Evolutionary conservation across 2,797 vertebrate genomes (phyloP).

Genomic region (Sus cebifrons): DNA sequence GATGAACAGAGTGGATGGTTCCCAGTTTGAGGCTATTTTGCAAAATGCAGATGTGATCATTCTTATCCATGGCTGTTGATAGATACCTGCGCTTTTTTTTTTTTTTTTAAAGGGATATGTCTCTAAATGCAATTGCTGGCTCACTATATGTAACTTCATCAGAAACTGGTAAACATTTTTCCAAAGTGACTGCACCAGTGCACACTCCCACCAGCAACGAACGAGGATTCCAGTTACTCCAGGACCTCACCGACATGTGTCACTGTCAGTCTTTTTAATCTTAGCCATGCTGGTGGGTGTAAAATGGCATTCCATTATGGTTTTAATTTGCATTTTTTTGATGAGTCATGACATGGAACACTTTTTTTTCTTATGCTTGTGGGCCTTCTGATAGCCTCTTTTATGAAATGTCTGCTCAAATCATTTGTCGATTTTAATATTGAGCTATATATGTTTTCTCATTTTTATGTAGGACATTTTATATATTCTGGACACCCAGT

Average conservation of each 20-base stretch:
- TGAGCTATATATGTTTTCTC: neutral
- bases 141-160: neutral
- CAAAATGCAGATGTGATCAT: neutral
- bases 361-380: neutral
- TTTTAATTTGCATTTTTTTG: slow-evolving; percentile 40
- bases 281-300: neutral
- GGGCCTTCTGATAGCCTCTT: neutral
- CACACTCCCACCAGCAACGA: neutral
- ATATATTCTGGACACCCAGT: neutral
- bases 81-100: neutral
- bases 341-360: neutral
- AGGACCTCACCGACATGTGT: neutral
- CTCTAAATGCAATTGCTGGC: neutral
- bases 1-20: neutral
- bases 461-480: neutral
- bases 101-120: neutral
- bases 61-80: neutral
- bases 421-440: slow-evolving; percentile 30
- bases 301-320: neutral
- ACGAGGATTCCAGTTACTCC: neutral
- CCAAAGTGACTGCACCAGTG: neutral
- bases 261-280: neutral
- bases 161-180: neutral
- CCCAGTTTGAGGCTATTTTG: neutral
- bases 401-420: neutral